phyloP scores from a whole-genome alignment of 1,140 invertebrate genomes.

The Hirudo medicinalis region DNA sequence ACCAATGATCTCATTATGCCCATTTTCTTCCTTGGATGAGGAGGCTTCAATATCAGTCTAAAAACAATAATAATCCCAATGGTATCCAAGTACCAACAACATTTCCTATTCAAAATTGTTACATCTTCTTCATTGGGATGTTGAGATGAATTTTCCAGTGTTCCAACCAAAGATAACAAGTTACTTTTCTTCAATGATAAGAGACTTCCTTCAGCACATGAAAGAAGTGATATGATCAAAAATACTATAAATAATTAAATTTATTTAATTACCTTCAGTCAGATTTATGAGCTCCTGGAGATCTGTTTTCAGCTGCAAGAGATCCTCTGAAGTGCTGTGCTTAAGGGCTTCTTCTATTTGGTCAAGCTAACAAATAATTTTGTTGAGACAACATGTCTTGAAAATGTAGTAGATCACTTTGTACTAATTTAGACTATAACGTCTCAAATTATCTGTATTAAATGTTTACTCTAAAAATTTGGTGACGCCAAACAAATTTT shows the following conservation, averaged over 20 bases:
- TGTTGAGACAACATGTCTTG: too few relatives aligned
- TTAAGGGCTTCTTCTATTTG: neutral
- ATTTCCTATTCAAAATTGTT: neutral
- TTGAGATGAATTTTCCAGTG: neutral
- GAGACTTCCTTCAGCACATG: neutral
- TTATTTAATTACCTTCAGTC: conserved; percentile 1
- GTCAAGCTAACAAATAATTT: too few relatives aligned
- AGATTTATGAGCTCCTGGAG: neutral
- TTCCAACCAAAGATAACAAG: neutral
- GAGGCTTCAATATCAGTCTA: neutral
- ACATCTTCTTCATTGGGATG: neutral
- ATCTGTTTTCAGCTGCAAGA: neutral
- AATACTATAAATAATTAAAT: neutral
- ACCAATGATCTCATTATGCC: neutral
- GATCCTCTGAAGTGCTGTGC: neutral
- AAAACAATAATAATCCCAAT: neutral
- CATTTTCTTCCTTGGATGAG: neutral
- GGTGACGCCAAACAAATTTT: too few relatives aligned
- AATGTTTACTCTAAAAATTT: too few relatives aligned
- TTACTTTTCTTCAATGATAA: conserved; percentile 11
- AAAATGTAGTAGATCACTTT: too few relatives aligned
- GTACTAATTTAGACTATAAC: too few relatives aligned
- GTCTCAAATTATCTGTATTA: too few relatives aligned
- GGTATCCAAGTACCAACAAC: neutral
- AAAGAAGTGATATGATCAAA: neutral